Evolutionary conservation across 2,113 vertebrate genomes (phyloP), one percentile per base, ranked within the genome.

Genomic region (Percopsis transmontana): DNA sequence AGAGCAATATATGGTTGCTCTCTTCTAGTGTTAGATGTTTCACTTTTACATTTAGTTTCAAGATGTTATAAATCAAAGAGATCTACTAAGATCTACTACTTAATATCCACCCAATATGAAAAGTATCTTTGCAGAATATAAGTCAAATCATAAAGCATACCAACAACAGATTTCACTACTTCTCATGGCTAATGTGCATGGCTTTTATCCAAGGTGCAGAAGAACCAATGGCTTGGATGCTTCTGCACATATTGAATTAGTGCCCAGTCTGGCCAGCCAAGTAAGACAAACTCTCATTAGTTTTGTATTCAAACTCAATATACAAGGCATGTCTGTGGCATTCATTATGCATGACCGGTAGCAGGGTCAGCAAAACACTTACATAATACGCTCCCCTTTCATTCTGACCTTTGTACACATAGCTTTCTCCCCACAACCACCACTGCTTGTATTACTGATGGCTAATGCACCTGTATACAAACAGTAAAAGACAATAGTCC

Each of bases 281-380:
- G 82, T 84, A 85, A 89, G 70, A 87, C 74, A 81, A 86, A 76
- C 70, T 74, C 69, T 74, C 41, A 67, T 78, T 88, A 83, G 75
- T 82, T 86, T 87, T 85, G 82, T 84, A 84, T 90, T 84, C 77
- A 74, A 77, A 88, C 84, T 84, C 68, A 76, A 87, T 51, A 68
- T 76, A 87, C 85, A 88, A 80, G 79, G 86, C 74, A 72, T 79
- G 88, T 90, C 84, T 86, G 80, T 67, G 64, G 69, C 81, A 85
- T 87, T 90, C 83, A 92, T 90, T 89, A 91, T 90, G 87, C 88
- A 87, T 66, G 62, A 72, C 70, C 67, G 75, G 79, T 87, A 81
- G 77, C 84, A 64, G 75, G 80, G 83, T 66, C 80, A 72, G 66
- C 44, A 77, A 84, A 81, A 84, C 74, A 51, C 84, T 91, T 90